Evolutionary conservation across 2,888 invertebrate species (phyloP).

Genomic region (Melangyna quadrimaculata): DNA sequence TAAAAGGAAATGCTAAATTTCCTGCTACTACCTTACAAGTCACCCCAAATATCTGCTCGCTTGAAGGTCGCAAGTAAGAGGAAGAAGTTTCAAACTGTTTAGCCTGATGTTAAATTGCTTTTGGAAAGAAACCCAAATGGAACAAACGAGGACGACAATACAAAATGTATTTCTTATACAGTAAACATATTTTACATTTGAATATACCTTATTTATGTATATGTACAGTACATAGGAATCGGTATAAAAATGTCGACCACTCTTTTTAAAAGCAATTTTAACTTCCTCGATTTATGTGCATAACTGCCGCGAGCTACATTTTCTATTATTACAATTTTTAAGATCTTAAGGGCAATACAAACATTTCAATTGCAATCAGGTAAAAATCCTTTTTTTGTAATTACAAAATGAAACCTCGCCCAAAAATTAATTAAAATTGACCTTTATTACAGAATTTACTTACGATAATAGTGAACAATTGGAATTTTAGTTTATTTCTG

Average conservation of each 20-base stretch:
- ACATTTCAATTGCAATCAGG: not conserved
- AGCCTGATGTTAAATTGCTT: constrained; percentile 10
- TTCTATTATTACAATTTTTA: not conserved
- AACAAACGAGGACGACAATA: not conserved
- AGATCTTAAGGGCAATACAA: not conserved
- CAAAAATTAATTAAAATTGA: not conserved
- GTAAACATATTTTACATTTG: not conserved
- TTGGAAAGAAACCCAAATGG: not conserved
- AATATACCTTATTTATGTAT: too few relatives aligned
- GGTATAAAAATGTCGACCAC: not conserved
- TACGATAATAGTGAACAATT: not conserved
- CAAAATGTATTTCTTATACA: not conserved
- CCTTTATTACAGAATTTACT: not conserved
- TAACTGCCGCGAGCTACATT: not conserved
- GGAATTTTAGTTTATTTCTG: not conserved
- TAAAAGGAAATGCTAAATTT: constrained; percentile 4
- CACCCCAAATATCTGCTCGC: not conserved
- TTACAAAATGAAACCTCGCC: not conserved
- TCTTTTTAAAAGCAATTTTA: not conserved
- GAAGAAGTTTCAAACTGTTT: not conserved
- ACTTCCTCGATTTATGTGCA: not conserved
- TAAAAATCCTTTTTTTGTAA: not conserved
- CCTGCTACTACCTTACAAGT: not conserved
- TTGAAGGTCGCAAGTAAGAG: not conserved
- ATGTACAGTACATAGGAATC: not conserved